Conservation (phyloP, 1,140 invertebrate species). For the Drosophila kohkoa region DNA sequence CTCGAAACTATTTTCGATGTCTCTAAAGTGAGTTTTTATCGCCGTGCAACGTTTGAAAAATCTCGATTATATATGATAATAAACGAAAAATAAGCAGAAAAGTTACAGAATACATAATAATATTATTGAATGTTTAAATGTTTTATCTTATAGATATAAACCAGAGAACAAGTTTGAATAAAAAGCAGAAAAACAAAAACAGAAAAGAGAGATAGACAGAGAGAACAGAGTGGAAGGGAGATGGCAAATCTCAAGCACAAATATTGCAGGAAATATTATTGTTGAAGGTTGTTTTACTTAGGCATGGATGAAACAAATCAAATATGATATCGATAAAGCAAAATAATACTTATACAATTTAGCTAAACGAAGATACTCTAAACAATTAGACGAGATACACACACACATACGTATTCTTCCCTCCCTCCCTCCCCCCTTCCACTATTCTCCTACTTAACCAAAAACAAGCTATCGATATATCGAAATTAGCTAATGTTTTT, state of each 20-base stretch:
- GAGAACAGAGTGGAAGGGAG: not conserved
- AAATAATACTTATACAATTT: constrained; percentile 28
- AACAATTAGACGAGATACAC: constrained; percentile 1
- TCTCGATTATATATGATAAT: not conserved
- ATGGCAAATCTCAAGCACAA: constrained; percentile 40
- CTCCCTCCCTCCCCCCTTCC: not conserved
- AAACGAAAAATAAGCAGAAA: constrained; percentile 2
- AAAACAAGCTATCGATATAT: constrained; percentile 3
- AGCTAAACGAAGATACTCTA: constrained; percentile 15
- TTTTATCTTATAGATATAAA: constrained; percentile 50
- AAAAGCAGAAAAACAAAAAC: not conserved
- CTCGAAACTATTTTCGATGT: not conserved
- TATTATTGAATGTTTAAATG: constrained; percentile 50
- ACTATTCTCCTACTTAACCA: not conserved
- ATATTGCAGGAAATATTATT: constrained; percentile 51
- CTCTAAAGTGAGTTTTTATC: not conserved
- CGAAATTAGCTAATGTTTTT: constrained; percentile 28
- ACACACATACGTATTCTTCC: not conserved
- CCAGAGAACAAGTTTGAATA: not conserved
- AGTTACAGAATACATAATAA: constrained; percentile 31
- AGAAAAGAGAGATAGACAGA: constrained; percentile 1
- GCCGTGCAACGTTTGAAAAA: too few species aligned
- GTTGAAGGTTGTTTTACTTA: constrained; percentile 51
- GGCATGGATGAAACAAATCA: constrained; percentile 15
- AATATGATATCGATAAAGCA: constrained; percentile 24